These are phyloP conservation scores for Gadus macrocephalus DNA, from an alignment of 2,113 vertebrate genomes.

Conservation along the genomic window DNA sequence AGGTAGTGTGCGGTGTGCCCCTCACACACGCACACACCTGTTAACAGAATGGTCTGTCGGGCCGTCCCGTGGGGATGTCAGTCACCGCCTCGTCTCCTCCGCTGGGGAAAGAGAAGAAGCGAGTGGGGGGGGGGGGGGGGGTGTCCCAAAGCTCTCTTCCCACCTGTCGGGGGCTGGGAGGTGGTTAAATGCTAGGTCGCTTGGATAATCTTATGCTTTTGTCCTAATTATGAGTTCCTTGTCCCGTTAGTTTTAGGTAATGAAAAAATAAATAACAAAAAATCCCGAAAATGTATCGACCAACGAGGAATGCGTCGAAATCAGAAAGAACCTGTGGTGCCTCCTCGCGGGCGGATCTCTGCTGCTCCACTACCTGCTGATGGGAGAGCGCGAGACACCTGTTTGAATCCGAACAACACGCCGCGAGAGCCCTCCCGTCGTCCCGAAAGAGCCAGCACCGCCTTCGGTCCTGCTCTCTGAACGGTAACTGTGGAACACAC, in stretches of 20 bases:
- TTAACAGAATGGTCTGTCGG: conserved; percentile 58
- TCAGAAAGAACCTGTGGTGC: not conserved
- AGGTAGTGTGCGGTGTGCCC: conserved; percentile 10
- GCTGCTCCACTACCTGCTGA: conserved; percentile 20
- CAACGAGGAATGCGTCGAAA: not conserved
- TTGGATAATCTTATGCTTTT: too few species aligned
- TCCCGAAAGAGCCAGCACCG: not conserved
- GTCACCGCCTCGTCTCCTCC: conserved; percentile 37
- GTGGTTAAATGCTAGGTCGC: too few species aligned
- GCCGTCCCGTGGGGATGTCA: conserved; percentile 66
- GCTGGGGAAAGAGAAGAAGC: conserved; percentile 28
- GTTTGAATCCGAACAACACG: conserved; percentile 59
- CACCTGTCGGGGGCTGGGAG: too few species aligned
- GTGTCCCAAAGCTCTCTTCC: too few species aligned
- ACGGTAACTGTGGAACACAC: not conserved
- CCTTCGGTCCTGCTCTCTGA: not conserved
- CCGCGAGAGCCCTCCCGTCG: not conserved
- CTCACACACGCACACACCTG: conserved; percentile 67
- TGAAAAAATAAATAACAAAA: too few species aligned
- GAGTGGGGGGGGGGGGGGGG: not conserved
- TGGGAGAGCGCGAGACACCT: conserved; percentile 61
- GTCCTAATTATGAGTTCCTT: too few species aligned
- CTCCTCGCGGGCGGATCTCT: not conserved
- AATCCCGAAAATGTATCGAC: too few species aligned
- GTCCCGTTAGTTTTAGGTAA: too few species aligned